Evolutionary conservation across 2,797 vertebrate genomes (phyloP), one percentile per base, ranked within the genome.

Genomic region (Stomatorhinus walkeri): DNA sequence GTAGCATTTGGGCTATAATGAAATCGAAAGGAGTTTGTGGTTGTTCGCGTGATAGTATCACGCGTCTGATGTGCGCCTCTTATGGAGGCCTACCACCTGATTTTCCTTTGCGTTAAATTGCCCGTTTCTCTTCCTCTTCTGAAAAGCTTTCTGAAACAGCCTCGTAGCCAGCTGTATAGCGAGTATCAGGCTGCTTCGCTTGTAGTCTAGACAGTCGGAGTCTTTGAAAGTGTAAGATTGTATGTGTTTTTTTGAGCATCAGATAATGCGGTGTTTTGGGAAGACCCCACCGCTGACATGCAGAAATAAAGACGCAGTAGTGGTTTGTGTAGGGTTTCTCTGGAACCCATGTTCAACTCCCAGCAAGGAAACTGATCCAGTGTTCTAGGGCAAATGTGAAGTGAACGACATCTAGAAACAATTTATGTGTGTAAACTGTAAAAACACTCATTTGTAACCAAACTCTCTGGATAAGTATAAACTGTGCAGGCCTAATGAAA

Each of bases 61-160:
- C 64, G 28, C 64, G 52, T 86, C 48, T 56, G 6, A 40, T 59
- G 52, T 87, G 49, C 0, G 24, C 24, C 14, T 32, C 32, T 14
- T 28, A 14, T 51, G 16, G 40, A 32, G 28, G 28, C 28, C 28
- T 32, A 9, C 32, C 49, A 87, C 28, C 49, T 87, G 85, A 32
- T 87, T 28, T 16, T 36, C 28, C 24, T 36, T 36, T 3, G 36
- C 2, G 6, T 40, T 40, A 7, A 19, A 56, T 24, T 16, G 24
- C 12, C 49, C 8, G 22, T 87, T 87, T 54, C 85, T 56, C 85
- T 87, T 87, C 85, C 84, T 56, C 52, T 85, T 51, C 84, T 87
- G 7, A 6, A 19, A 8, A 14, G 1, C 19, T 56, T 49, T n/a
- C 51, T 52, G 84, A 19, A 36, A 36, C 48, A 85, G 22, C 9